Evolutionary conservation across 2,888 invertebrate species (phyloP).

Genomic region (Acanthopleura granulata): DNA sequence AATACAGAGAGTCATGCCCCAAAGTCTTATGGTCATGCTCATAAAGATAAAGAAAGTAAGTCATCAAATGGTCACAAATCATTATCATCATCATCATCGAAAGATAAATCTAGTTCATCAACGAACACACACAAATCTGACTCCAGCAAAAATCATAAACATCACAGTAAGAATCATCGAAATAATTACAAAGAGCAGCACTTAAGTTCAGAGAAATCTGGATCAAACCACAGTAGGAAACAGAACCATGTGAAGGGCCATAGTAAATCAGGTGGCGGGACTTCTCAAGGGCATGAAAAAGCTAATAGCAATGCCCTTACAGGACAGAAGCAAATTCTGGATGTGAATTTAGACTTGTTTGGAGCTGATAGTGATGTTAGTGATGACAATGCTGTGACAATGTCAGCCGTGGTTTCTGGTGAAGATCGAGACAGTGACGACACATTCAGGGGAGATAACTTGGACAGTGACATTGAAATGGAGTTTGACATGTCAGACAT

Average conservation of each 20-base stretch:
- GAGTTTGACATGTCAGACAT: slow-evolving; percentile 31
- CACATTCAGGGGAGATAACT: slow-evolving; percentile 20
- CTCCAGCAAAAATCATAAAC: slow-evolving; percentile 1
- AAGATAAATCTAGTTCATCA: slow-evolving; percentile 21
- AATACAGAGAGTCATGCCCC: background rate
- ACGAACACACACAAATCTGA: slow-evolving; percentile 19
- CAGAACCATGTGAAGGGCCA: too few relatives aligned
- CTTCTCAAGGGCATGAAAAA: too few relatives aligned
- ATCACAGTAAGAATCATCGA: slow-evolving; percentile 14
- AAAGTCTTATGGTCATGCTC: background rate
- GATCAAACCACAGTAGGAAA: background rate
- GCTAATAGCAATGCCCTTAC: background rate
- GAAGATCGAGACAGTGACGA: slow-evolving; percentile 25
- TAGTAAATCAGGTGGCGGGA: too few relatives aligned
- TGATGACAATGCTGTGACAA: background rate
- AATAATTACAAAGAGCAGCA: background rate
- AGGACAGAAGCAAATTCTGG: slow-evolving; percentile 34
- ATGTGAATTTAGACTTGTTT: slow-evolving; percentile 50
- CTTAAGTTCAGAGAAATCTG: slow-evolving; percentile 19
- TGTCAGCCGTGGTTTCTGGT: slow-evolving; percentile 12
- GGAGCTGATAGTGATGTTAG: slow-evolving; percentile 41
- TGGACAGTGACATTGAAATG: slow-evolving; percentile 20
- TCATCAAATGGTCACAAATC: slow-evolving; percentile 11
- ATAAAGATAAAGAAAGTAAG: background rate
- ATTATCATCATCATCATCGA: slow-evolving; percentile 25